Percentiles rank a stretch among this genome's conserved stretches.
phyloP scores from a whole-genome alignment of 2,797 vertebrate genomes.

The Melanotaenia trifasciata region DNA sequence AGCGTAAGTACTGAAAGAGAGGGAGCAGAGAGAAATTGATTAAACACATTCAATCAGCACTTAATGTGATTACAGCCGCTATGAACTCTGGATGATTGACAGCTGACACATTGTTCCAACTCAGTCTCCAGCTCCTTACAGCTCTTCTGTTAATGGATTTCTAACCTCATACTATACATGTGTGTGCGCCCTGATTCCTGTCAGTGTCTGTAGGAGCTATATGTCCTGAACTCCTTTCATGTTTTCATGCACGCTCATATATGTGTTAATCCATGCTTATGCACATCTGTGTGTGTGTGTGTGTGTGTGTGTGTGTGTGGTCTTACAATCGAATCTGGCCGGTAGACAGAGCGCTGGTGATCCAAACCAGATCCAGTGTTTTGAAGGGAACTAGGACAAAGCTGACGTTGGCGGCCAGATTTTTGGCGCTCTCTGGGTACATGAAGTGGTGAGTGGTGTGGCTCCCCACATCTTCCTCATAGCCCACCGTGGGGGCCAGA shows the following conservation, averaged over 20 bases:
- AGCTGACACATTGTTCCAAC: constrained; percentile 37
- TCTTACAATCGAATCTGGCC: constrained; percentile 97
- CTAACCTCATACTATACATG: not conserved
- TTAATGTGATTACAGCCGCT: constrained; percentile 50
- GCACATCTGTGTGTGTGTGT: constrained; percentile 12
- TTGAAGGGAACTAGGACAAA: constrained; percentile 98
- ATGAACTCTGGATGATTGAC: constrained; percentile 57
- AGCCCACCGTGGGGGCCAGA: constrained; percentile 96
- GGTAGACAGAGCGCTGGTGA: constrained; percentile 95
- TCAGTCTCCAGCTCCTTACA: constrained; percentile 11
- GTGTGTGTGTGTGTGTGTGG: not conserved
- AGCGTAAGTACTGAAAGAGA: constrained; percentile 89
- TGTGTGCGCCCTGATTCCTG: constrained; percentile 1
- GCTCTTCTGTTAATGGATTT: not conserved
- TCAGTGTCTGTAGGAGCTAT: not conserved
- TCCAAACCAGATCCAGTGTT: constrained; percentile 97
- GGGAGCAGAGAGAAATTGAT: constrained; percentile 41
- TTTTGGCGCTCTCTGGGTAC: constrained; percentile 99
- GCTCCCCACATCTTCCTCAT: constrained; percentile 93
- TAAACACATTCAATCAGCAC: constrained; percentile 49
- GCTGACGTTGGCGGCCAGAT: constrained; percentile 95
- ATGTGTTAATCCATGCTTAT: constrained; percentile 19
- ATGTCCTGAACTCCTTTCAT: not conserved
- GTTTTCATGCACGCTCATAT: constrained; percentile 2
- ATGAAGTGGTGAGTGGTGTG: constrained; percentile 98